Base-by-base conservation (phyloP, 2,888 invertebrate genomes). In the Epistrophe eligans region DNA sequence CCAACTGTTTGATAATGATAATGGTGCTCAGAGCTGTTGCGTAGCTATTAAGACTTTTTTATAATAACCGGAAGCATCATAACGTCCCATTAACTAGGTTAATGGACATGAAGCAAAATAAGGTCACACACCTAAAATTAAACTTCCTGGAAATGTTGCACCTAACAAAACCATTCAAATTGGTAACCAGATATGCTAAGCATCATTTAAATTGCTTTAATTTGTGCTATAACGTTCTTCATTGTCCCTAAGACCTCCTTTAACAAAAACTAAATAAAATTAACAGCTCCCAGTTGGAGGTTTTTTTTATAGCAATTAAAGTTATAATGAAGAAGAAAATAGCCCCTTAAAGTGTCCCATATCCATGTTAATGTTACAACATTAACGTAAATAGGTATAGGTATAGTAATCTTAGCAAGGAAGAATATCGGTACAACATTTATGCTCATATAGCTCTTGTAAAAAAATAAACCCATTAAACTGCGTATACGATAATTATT, bases 391-490 rank as follows among this genome's bases (percentile, higher is more conserved):
- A 9, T 35, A 35, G n/a, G 32, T 17, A 13, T 24, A 24, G 1
- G n/a, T 19, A n/a, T n/a, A 38, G 13, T 38, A 60, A 58, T 35
- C 7, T 24, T 19, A 15, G 43, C 24, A 17, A 67, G 32, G 8
- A 52, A 67, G 35, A 15, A 70, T 70, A 40, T 38, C 24, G 28
- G 10, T 8, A 28, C 13, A 24, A 15, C 7, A 28, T 52, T 28
- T 13, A 52, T 24, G 28, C 13, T 55, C 9, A 4, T 19, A 40
- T 40, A 3, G n/a, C 24, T 15, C 48, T 58, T 66, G 43, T 19
- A 13, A 74, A 19, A n/a, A 52, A 50, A 80, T 80, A 58, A 50
- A 72, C 64, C 77, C 77, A 77, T 82, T 72, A 71, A 77, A 72
- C 24, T 57, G 60, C 11, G 40, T 24, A 15, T 35, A 55, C 13